These are phyloP conservation scores for Lasaia peninsularis DNA, from an alignment of 1,140 invertebrate species.

Conservation along the genomic window DNA sequence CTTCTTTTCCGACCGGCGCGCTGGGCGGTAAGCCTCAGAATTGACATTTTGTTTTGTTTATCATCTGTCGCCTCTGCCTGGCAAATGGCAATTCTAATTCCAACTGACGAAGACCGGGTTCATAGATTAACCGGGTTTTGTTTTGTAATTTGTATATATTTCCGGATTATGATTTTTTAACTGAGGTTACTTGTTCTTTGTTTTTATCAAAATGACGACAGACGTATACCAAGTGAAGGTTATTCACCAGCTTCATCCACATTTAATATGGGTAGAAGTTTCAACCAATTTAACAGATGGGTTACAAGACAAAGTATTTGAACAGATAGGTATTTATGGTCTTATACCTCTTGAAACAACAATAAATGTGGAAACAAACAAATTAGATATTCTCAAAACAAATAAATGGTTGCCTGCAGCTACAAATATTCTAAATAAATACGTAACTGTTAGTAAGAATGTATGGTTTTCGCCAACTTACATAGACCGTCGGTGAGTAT, in stretches of 20 bases:
- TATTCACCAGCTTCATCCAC: constrained; percentile 49
- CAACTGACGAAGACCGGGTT: too few relatives aligned
- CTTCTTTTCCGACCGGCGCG: too few relatives aligned
- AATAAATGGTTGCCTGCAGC: constrained; percentile 44
- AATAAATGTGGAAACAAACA: constrained; percentile 29
- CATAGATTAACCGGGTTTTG: too few relatives aligned
- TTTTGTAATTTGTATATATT: too few relatives aligned
- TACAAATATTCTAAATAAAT: constrained; percentile 30
- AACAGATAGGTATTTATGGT: constrained; percentile 63
- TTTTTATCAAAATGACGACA: constrained; percentile 31
- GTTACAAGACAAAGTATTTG: constrained; percentile 35
- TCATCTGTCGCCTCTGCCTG: too few relatives aligned
- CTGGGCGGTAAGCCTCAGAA: too few relatives aligned
- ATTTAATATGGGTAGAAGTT: constrained; percentile 59
- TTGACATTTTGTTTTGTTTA: too few relatives aligned
- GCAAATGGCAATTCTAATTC: too few relatives aligned
- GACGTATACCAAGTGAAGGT: constrained; percentile 50
- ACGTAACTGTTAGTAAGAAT: constrained; percentile 28
- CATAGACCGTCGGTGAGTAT: constrained; percentile 46
- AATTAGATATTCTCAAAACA: constrained; percentile 24
- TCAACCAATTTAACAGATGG: not conserved
- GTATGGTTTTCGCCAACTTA: constrained; percentile 44
- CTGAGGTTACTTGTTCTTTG: too few relatives aligned
- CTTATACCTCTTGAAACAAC: constrained; percentile 41
- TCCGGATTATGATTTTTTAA: too few relatives aligned